Evolutionary conservation across 1,140 invertebrate species (phyloP), one percentile per base, ranked within the genome.

Genomic region (Theocolax elegans): DNA sequence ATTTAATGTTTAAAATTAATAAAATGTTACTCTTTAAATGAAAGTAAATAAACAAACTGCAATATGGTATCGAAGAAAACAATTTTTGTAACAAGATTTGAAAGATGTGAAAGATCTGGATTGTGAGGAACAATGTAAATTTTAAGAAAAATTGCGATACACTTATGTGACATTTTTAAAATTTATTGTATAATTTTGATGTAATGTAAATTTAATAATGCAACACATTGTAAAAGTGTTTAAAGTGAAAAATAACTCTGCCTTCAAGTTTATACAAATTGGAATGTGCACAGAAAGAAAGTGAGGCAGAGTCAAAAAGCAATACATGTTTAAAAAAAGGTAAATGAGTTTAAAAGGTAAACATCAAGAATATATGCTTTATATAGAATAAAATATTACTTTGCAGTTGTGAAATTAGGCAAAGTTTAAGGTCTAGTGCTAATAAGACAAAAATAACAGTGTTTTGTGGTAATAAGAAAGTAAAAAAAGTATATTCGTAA

Each of bases 381-480:
- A 27, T 17, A 44, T 40, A 17, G 46, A 17, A 62, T 51, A 35
- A 49, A 53, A 53, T 62, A 67, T 72, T 60, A 63, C 31, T 29
- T 48, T 64, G 15, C 46, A 60, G 62, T 29, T 66, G 53, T 69
- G 67, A 44, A 44, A 71, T 40, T 66, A 29, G 27, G 65, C 29
- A 42, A 56, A 68, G 49, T 48, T 67, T 48, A 17, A 67, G 60
- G 63, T 72, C 72, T 67, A 72, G 72, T 76, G 71, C 35, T 56
- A 71, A 71, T 21, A 17, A 51, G 29, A 72, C 67, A 64, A 67
- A 75, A 78, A 76, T 72, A 77, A 81, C 78, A 80, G 81, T 83
- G 80, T 76, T 78, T 77, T 74, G 78, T 83, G 74, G 73, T 75
- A 76, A 67, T 72, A 74, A 70, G 68, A 72, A 75, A 60, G 67